Evolutionary conservation across 2,888 invertebrate genomes (phyloP).

Genomic region (Tenthredo amoena): DNA sequence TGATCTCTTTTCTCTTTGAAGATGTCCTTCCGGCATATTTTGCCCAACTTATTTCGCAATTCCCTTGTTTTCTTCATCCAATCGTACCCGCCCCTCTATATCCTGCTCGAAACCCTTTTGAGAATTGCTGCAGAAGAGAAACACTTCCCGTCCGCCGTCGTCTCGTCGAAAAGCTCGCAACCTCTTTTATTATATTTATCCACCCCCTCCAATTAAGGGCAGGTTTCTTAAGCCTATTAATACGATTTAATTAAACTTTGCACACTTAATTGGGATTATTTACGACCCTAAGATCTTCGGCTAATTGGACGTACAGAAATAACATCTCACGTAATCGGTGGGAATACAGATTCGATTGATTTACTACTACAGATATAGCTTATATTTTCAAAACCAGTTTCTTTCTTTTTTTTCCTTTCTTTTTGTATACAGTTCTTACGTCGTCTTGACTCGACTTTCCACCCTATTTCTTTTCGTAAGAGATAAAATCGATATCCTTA

Average conservation of each 20-base stretch:
- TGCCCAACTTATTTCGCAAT: constrained; percentile 22
- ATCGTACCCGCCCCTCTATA: not conserved
- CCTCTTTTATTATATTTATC: constrained; percentile 59
- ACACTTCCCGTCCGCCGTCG: not conserved
- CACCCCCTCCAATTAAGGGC: constrained; percentile 50
- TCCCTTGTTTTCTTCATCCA: constrained; percentile 2
- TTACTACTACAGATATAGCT: not conserved
- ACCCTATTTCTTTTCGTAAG: not conserved
- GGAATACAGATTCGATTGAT: constrained; percentile 14
- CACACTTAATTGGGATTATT: constrained; percentile 67
- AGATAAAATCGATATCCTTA: not conserved
- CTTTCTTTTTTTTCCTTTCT: no score
- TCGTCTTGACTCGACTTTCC: not conserved
- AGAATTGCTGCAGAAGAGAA: not conserved
- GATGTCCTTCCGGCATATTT: constrained; percentile 29
- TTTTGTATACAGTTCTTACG: not conserved
- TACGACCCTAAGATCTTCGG: constrained; percentile 56
- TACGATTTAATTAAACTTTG: constrained; percentile 68
- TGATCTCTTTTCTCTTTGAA: not conserved
- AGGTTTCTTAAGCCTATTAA: constrained; percentile 64
- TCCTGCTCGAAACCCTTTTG: constrained; percentile 7
- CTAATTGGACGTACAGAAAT: constrained; percentile 48
- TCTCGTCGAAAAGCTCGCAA: constrained; percentile 30
- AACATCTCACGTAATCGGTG: constrained; percentile 9
- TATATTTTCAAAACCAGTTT: not conserved